Evolutionary conservation across 2,113 vertebrate species (phyloP), one percentile per base, ranked within the genome.

Genomic region (Petrocephalus microphthalmus): DNA sequence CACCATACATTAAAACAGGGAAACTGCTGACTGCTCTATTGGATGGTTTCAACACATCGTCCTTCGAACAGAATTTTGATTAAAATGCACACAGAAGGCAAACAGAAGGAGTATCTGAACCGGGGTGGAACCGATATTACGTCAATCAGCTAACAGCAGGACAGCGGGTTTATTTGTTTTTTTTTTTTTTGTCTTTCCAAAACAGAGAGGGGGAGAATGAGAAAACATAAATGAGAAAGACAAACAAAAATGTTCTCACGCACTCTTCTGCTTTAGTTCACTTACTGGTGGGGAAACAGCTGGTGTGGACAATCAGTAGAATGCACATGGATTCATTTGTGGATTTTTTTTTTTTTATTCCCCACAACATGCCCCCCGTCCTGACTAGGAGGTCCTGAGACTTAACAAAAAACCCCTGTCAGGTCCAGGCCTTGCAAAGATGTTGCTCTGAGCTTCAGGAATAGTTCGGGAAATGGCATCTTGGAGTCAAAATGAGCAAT

Each of bases 1-100:
- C 93, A 95, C 95, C 96, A 96, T 95, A 94, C 95, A 92, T 90
- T 95, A 94, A 90, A 95, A 95, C 93, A 94, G 93, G 95, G 93
- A 95, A 96, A 95, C 92, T 91, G 93, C 92, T 90, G 93, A 45
- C 95, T 95, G 96, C 92, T 93, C 93, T 96, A 95, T 92, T 88
- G 86, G 89, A 95, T 88, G 89, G 57, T 93, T 93, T 93, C 92
- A 92, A 93, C 93, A 94, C 90, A 91, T 49, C 92, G 25, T 84
- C 81, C 64, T 85, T 85, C 83, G 91, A 91, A 91, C 85, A 33
- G 85, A 88, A 86, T 37, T 20, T 91, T 51, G 19, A 85, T 93
- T 93, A 88, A 88, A 82, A 71, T 78, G 71, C 71, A 78, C 33
- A 78, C 15, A 78, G 94, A 95, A 94, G 93, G 94, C 92, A 94